A percentile compares a stretch with the other conserved stretches of the same genome.
These are phyloP conservation scores for Melopsittacus undulatus DNA, from an alignment of 2,797 vertebrate genomes.

Conservation along the genomic window DNA sequence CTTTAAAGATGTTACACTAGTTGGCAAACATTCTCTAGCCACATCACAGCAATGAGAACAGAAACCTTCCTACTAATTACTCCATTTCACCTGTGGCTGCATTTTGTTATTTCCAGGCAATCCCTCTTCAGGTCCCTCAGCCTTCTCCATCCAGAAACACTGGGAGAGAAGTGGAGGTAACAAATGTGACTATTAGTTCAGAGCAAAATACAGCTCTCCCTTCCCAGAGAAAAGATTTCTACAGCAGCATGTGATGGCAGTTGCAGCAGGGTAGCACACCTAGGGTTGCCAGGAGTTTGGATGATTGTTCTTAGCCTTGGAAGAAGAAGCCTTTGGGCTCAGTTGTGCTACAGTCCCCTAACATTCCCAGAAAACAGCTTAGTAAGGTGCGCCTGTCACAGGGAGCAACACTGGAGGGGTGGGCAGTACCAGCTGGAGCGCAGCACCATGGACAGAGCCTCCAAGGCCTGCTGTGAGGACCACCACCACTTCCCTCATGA, in stretches of 20 bases:
- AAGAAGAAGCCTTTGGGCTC: not conserved
- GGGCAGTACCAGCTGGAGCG: not conserved
- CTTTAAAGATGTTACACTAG: not conserved
- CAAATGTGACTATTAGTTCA: not conserved
- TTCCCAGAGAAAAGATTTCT: not conserved
- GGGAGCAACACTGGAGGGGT: not conserved
- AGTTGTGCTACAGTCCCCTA: not conserved
- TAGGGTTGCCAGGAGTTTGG: not conserved
- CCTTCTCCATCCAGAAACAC: not conserved
- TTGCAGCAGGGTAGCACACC: not conserved
- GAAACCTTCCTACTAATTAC: not conserved
- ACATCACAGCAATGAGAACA: not conserved
- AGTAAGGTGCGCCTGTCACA: not conserved
- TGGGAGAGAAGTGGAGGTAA: not conserved
- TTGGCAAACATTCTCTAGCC: not conserved
- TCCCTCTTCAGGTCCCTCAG: not conserved
- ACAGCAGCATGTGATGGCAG: not conserved
- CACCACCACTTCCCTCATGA: not conserved
- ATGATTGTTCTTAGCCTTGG: not conserved
- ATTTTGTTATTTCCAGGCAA: not conserved
- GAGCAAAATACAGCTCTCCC: not conserved
- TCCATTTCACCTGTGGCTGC: not conserved
- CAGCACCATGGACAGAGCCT: slow-evolving; percentile 64
- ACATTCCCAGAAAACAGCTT: not conserved
- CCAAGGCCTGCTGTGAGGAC: not conserved